A percentile compares a stretch with the other conserved stretches of the same genome.
Conservation (phyloP, 2,888 invertebrate genomes). For the Sinohyriopsis cumingii region DNA sequence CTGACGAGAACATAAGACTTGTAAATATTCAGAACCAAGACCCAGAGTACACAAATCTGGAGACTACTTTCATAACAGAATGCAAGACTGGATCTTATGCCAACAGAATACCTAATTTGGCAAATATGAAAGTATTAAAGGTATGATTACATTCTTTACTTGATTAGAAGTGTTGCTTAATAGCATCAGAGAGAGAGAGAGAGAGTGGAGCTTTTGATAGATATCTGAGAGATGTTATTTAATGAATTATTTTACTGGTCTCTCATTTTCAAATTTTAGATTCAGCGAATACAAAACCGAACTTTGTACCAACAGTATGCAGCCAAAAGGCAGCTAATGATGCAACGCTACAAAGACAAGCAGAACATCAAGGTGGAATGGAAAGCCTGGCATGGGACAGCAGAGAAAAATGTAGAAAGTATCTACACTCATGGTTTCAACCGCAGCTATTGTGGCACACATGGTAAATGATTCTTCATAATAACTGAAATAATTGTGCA, state of each 20-base stretch:
- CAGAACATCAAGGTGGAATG: slow-evolving; percentile 29
- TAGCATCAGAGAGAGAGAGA: too few relatives aligned
- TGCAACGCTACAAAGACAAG: slow-evolving; percentile 1
- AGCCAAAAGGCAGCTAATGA: slow-evolving; percentile 38
- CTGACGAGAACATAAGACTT: slow-evolving; percentile 24
- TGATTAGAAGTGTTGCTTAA: background rate
- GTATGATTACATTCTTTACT: slow-evolving; percentile 11
- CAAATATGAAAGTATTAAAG: slow-evolving; percentile 30
- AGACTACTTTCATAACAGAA: slow-evolving; percentile 23
- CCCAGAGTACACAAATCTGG: slow-evolving; percentile 19
- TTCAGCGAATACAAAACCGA: slow-evolving; percentile 58
- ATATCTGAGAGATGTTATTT: too few relatives aligned
- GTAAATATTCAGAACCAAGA: slow-evolving; percentile 15
- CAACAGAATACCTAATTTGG: slow-evolving; percentile 9
- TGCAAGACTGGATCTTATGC: slow-evolving; percentile 24
- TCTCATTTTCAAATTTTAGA: slow-evolving; percentile 31
- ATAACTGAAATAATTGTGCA: too few relatives aligned
- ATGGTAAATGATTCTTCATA: slow-evolving; percentile 36
- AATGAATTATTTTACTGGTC: too few relatives aligned
- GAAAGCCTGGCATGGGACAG: slow-evolving; percentile 59
- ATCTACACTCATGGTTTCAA: slow-evolving; percentile 61
- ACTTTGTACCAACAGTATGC: slow-evolving; percentile 52
- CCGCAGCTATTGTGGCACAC: slow-evolving; percentile 56
- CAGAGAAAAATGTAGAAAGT: slow-evolving; percentile 36
- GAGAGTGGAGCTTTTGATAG: too few relatives aligned